Evolutionary conservation across 2,113 vertebrate genomes (phyloP), one percentile per base, ranked within the genome.

Genomic region (Megaptera novaeangliae): DNA sequence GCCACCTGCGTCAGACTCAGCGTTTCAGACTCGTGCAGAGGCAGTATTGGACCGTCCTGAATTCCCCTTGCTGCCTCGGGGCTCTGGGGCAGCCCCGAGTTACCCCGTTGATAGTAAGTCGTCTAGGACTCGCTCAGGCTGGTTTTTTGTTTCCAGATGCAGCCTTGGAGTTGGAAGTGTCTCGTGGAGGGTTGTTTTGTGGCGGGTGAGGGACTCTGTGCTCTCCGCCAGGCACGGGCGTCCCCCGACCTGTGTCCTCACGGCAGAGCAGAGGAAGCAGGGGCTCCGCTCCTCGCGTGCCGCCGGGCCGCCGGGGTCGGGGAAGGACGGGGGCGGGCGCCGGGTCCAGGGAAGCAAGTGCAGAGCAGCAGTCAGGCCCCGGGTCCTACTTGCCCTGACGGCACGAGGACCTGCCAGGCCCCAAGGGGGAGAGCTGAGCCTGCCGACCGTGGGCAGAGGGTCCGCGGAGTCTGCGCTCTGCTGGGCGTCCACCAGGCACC

Each of bases 11-110:
- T 31, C 34, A 15, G 31, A 46, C 21, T 1, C 23, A 2, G 29
- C 0, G 0, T 39, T 9, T 0, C 2, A 15, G 21, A 17, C 0
- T 10, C 6, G 1, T 1, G 6, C 10, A 1, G 10, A 57, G 41
- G 20, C 0, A 0, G 0, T 0, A 1, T 55, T 55, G 36, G 46
- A 6, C 86, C 3, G 0, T 29, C 49, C 55, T 21, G 36, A 29
- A 17, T 13, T 20, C 68, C 23, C 10, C 8, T 6, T 34, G 39
- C 29, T 61, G n/a, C 34, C 6, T 1, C 8, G 0, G 18, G 23
- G 39, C 39, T 55, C n/a, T 4, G 3, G 46, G 34, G 14, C 21
- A 0, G 20, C 69, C 4, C 55, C 1, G 44, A 63, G 6, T 29
- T 1, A n/a, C 49, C 44, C 15, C 44, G 49, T 59, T 66, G 15